Conservation (phyloP, 1,140 invertebrate genomes). For the Macrotrachela quadricornifera region DNA sequence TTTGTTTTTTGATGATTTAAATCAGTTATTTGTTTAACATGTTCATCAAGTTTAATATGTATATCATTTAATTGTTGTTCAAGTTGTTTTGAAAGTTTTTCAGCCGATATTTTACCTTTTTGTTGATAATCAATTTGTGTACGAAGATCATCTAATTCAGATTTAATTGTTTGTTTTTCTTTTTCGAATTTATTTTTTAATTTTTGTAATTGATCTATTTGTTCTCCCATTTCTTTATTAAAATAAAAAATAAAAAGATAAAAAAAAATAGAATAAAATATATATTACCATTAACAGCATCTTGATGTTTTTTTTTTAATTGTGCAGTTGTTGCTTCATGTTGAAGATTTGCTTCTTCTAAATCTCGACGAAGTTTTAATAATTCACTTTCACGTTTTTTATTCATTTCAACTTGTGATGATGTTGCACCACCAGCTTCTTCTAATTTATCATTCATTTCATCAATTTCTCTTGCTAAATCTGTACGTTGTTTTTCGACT, state of each 20-base stretch:
- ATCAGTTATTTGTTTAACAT: neutral
- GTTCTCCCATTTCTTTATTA: constrained; percentile 68
- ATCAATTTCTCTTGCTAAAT: constrained; percentile 81
- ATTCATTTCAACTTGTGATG: constrained; percentile 93
- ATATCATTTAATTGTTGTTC: constrained; percentile 80
- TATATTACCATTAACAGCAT: constrained; percentile 53
- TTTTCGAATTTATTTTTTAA: constrained; percentile 51
- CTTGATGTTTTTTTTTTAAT: constrained; percentile 97
- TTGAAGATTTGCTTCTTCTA: constrained; percentile 93
- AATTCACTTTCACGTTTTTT: constrained; percentile 97
- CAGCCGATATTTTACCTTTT: constrained; percentile 71
- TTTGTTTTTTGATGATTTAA: constrained; percentile 1
- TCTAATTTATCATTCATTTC: constrained; percentile 88
- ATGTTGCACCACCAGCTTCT: constrained; percentile 93
- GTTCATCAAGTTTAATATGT: constrained; percentile 69
- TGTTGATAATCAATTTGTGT: constrained; percentile 59
- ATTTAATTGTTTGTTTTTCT: constrained; percentile 39
- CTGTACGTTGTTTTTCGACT: constrained; percentile 86
- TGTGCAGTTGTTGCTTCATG: constrained; percentile 81
- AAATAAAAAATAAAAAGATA: too few species aligned
- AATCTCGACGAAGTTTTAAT: constrained; percentile 82
- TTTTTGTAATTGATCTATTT: constrained; percentile 97
- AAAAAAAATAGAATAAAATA: too few species aligned
- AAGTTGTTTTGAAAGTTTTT: constrained; percentile 85
- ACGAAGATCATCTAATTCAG: constrained; percentile 77